Percentiles rank a stretch among this genome's conserved stretches.
phyloP scores from a whole-genome alignment of 2,888 invertebrate species.

The Aquatica leii region DNA sequence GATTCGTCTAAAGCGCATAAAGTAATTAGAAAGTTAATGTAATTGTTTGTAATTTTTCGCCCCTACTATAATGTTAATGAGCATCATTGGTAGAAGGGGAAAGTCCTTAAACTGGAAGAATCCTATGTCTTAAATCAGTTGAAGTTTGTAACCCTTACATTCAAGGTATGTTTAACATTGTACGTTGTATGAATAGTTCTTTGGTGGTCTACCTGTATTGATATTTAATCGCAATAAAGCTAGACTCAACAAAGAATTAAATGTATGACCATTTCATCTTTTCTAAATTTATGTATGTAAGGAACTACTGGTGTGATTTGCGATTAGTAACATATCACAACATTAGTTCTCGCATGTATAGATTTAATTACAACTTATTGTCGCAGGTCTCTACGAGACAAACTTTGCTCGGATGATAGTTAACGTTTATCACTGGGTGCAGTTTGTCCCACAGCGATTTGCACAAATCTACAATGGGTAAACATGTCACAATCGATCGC shows the following conservation, averaged over 20 bases:
- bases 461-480: background rate
- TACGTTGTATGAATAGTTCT: constrained; percentile 47
- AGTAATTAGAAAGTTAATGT: constrained; percentile 3
- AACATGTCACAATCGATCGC: background rate
- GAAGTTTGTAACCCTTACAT: too few relatives aligned
- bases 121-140: too few relatives aligned
- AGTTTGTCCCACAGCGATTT: constrained; percentile 3
- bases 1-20: too few relatives aligned
- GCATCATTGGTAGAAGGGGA: too few relatives aligned
- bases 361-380: background rate
- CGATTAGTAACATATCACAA: constrained; percentile 4
- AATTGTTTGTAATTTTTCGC: too few relatives aligned
- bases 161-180: too few relatives aligned
- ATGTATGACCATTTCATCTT: constrained; percentile 5
- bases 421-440: constrained; percentile 9
- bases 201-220: constrained; percentile 59
- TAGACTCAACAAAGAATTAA: constrained; percentile 53
- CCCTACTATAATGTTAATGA: too few relatives aligned
- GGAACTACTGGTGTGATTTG: constrained; percentile 15
- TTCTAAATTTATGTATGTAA: background rate
- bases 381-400: background rate
- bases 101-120: too few relatives aligned
- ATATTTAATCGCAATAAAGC: constrained; percentile 58
- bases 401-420: constrained; percentile 5
- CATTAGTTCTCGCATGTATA: constrained; percentile 5